These are phyloP conservation scores for Conus canariensis DNA, from an alignment of 2,888 invertebrate genomes.

Conservation along the genomic window DNA sequence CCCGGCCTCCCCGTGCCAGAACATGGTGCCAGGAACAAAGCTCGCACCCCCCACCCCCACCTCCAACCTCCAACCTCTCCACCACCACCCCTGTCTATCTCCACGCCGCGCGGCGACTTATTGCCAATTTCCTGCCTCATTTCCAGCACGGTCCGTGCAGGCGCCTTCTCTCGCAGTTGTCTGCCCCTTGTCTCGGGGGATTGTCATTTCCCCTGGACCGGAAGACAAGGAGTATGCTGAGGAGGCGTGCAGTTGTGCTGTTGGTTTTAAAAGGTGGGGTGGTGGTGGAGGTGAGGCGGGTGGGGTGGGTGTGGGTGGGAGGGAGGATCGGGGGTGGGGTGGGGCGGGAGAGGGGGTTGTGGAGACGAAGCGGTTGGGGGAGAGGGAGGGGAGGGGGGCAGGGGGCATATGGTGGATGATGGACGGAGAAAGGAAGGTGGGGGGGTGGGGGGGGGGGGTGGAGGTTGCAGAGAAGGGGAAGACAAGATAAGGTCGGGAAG, in stretches of 20 bases:
- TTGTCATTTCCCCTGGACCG: constrained; percentile 27
- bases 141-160: constrained; percentile 20
- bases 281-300: not conserved
- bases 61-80: not conserved
- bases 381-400: not conserved
- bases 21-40: constrained; percentile 18
- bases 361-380: not conserved
- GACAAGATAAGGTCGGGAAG: too few relatives aligned
- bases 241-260: constrained; percentile 13
- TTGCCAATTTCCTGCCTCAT: constrained; percentile 43
- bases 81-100: not conserved
- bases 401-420: too few relatives aligned
- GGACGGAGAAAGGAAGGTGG: too few relatives aligned
- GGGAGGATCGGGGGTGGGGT: not conserved
- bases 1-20: not conserved
- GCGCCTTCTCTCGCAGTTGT: constrained; percentile 38
- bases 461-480: not conserved
- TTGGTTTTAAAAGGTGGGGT: not conserved
- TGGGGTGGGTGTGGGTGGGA: not conserved
- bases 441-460: not conserved
- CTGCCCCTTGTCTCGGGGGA: constrained; percentile 31
- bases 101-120: not conserved
- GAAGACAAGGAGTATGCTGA: not conserved
- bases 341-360: not conserved
- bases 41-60: not conserved